Conservation (phyloP, 2,888 invertebrate species). For the Acrobasis repandana region DNA sequence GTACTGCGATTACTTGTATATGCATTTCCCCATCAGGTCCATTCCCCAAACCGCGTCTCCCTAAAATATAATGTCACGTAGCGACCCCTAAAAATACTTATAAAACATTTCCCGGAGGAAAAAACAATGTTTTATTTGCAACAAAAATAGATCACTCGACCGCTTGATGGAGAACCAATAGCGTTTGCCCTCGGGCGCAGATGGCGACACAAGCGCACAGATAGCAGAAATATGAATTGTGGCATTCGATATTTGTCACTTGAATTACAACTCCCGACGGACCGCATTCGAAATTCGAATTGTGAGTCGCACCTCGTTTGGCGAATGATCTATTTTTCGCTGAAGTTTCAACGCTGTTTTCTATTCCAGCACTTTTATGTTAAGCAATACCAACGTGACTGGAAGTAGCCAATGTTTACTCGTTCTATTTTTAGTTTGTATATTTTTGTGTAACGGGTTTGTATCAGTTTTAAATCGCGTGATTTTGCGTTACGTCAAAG, state of each 20-base stretch:
- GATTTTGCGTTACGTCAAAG: constrained; percentile 1
- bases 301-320: constrained; percentile 75
- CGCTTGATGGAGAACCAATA: constrained; percentile 81
- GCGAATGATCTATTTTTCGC: constrained; percentile 69
- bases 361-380: constrained; percentile 25
- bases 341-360: constrained; percentile 41
- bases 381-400: constrained; percentile 36
- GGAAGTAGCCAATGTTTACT: constrained; percentile 7
- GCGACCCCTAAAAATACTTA: constrained; percentile 72
- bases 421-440: constrained; percentile 6
- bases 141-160: constrained; percentile 80
- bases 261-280: constrained; percentile 81
- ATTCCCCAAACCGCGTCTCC: constrained; percentile 45
- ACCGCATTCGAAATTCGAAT: constrained; percentile 57
- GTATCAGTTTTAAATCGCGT: neutral
- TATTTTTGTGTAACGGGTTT: neutral
- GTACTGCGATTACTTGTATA: constrained; percentile 54
- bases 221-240: constrained; percentile 82
- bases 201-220: constrained; percentile 77
- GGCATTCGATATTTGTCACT: constrained; percentile 83
- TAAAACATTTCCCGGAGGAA: constrained; percentile 78
- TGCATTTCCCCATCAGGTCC: constrained; percentile 52
- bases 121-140: constrained; percentile 76
- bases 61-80: constrained; percentile 70
- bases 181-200: constrained; percentile 76